Conservation (phyloP, 2,888 invertebrate species). For the Melipona beecheii region DNA sequence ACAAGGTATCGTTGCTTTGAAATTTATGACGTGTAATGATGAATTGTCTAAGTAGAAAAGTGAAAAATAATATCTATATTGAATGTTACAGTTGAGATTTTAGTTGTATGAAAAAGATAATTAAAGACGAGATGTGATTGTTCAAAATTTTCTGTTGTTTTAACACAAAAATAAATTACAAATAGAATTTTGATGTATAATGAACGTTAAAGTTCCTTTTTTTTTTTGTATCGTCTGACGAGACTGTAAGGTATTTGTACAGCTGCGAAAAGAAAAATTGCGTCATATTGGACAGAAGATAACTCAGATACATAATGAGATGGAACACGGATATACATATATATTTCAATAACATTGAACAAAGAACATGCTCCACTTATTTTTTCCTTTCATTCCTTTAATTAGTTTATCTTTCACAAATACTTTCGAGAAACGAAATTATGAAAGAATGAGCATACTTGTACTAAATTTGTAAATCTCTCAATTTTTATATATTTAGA, state of each 20-base stretch:
- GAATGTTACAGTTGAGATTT: not conserved
- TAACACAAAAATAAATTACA: not conserved
- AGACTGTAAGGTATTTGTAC: conserved; percentile 11
- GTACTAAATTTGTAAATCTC: too few relatives aligned
- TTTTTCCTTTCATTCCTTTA: not conserved
- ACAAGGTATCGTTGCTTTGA: not conserved
- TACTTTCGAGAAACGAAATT: not conserved
- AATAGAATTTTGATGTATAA: not conserved
- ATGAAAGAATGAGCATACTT: not conserved
- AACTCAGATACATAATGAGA: not conserved
- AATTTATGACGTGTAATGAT: not conserved
- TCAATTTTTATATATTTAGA: too few relatives aligned
- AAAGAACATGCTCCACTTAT: not conserved
- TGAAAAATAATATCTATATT: not conserved
- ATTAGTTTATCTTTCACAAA: not conserved
- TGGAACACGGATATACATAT: not conserved
- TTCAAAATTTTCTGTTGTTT: not conserved
- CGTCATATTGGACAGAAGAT: not conserved
- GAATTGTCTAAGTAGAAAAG: not conserved
- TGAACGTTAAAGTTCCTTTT: not conserved
- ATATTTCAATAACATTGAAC: not conserved
- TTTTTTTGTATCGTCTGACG: not conserved
- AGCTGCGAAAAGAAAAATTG: not conserved
- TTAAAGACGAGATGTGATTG: not conserved
- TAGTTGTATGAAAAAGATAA: not conserved